Base-by-base conservation (phyloP, 2,888 invertebrate genomes). In the Mylabris sibirica region DNA sequence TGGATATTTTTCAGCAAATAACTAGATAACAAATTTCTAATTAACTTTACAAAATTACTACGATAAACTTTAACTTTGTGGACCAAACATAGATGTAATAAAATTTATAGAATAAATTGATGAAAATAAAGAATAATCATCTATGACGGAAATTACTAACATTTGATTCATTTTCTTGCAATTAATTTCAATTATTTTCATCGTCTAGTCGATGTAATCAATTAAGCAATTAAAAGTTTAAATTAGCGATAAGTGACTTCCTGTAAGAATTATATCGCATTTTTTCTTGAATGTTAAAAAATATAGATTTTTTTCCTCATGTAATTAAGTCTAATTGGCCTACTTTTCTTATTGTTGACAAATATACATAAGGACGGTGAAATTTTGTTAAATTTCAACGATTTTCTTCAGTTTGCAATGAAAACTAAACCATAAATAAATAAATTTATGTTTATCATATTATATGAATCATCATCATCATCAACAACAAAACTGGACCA, bases 401-500 rank as follows among this genome's bases (percentile, higher is more conserved):
- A n/a, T n/a, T 35, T 35, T 35, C 26, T 35, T 35, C 35, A 35
- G n/a, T n/a, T n/a, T n/a, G n/a, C n/a, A n/a, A n/a, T n/a, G n/a
- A n/a, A n/a, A n/a, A n/a, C n/a, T n/a, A n/a, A n/a, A n/a, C n/a
- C n/a, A n/a, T n/a, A n/a, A n/a, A n/a, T n/a, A 38, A 38, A 38
- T 38, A 11, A 14, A 44, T 44, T n/a, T 17, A 17, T 44, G 11
- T 44, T 44, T 44, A 5, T 44, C 44, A 11, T 5, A 44, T 17
- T 49, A 49, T 49, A 11, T 49, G 49, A 49, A 49, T 49, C 49
- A 49, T 49, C 49, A 9, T 3, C 20, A 49, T 49, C 44, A 49
- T 41, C 41, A 14, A 14, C 41, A 41, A 41, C 14, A 14, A 38
- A 14, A 6, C 11, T 49, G 49, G n/a, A 17, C 41, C 41, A 44